A percentile compares a stretch with the other conserved stretches of the same genome.
Conservation (phyloP, 2,113 vertebrate genomes). For the Peromyscus californicus region DNA sequence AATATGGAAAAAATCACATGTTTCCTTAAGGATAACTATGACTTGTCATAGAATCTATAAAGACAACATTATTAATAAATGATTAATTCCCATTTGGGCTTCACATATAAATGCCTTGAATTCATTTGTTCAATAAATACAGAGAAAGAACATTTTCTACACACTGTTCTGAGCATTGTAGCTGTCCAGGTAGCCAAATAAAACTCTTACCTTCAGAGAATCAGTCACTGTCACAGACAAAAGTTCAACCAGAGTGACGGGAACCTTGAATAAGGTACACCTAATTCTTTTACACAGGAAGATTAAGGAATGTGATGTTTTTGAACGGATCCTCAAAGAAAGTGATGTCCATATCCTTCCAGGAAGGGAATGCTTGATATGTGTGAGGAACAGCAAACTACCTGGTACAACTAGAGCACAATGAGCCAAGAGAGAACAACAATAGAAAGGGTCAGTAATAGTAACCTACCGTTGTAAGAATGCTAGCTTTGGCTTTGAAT, state of each 20-base stretch:
- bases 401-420: background rate
- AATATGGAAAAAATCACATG: background rate
- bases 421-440: background rate
- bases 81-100: background rate
- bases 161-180: background rate
- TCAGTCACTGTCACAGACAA: background rate
- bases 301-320: background rate
- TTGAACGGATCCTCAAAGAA: conserved; percentile 4
- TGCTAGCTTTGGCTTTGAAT: background rate
- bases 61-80: background rate
- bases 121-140: background rate
- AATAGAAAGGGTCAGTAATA: background rate
- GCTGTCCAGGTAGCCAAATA: background rate
- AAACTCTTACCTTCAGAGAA: background rate
- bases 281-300: background rate
- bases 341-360: background rate
- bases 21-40: background rate
- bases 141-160: background rate
- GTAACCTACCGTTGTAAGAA: background rate
- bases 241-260: background rate
- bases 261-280: background rate
- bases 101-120: conserved; percentile 4
- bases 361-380: background rate
- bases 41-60: background rate
- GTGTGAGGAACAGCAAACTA: background rate